Conservation (phyloP, 2,113 vertebrate genomes). For the Lagopus muta region DNA sequence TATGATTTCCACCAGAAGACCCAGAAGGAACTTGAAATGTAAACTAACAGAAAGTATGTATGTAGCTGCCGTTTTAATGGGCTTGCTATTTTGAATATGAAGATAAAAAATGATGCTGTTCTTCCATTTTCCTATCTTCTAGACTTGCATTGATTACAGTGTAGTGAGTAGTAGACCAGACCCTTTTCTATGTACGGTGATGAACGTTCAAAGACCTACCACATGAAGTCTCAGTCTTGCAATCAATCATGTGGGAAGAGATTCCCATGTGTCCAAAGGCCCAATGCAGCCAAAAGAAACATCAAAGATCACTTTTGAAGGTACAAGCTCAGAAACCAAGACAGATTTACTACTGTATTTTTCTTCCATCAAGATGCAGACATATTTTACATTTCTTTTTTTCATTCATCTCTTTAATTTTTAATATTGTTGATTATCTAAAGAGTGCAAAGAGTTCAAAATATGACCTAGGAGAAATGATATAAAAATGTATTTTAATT, state of each 20-base stretch:
- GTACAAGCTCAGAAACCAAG: slow-evolving; percentile 7
- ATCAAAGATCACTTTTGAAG: slow-evolving; percentile 22
- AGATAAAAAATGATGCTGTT: slow-evolving; percentile 33
- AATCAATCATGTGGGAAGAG: neutral
- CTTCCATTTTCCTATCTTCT: slow-evolving; percentile 28
- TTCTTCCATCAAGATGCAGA: neutral
- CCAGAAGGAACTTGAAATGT: slow-evolving; percentile 3
- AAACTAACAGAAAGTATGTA: slow-evolving; percentile 6
- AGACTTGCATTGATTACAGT: neutral
- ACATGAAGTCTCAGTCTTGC: slow-evolving; percentile 32
- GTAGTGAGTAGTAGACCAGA: slow-evolving; percentile 17
- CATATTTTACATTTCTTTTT: neutral
- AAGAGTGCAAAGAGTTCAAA: neutral
- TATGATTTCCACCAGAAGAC: slow-evolving; percentile 32
- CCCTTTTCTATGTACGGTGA: slow-evolving; percentile 23
- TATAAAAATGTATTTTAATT: slow-evolving; percentile 41
- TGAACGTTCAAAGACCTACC: slow-evolving; percentile 56
- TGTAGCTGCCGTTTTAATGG: neutral
- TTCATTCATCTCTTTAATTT: neutral
- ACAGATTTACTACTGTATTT: neutral
- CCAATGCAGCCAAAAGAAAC: slow-evolving; percentile 28
- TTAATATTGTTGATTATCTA: neutral
- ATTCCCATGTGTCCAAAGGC: neutral
- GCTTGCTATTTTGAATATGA: neutral
- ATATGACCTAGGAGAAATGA: neutral